Percentiles rank a stretch among this genome's conserved stretches.
Evolutionary conservation across 2,888 invertebrate species (phyloP).

Genomic region (Drosophila antonietae): DNA sequence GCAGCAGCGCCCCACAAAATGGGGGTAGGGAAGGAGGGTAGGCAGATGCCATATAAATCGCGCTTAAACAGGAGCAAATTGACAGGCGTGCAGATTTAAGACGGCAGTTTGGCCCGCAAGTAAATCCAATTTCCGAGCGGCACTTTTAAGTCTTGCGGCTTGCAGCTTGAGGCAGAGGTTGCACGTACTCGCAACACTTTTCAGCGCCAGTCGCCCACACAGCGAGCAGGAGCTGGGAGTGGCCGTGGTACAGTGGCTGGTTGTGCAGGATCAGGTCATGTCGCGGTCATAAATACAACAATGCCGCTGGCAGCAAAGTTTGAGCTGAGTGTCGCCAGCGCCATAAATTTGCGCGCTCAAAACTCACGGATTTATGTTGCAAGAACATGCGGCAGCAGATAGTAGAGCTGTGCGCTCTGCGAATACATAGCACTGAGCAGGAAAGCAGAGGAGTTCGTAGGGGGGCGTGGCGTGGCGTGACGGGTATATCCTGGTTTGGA

Average conservation of each 20-base stretch:
- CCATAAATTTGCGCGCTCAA: conserved; percentile 77
- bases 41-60: conserved; percentile 59
- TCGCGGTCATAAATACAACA: conserved; percentile 82
- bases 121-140: conserved; percentile 76
- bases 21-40: background rate
- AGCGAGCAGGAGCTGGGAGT: background rate
- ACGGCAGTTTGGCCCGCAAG: conserved; percentile 51
- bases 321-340: conserved; percentile 75
- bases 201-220: conserved; percentile 37
- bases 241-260: conserved; percentile 14
- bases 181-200: conserved; percentile 79
- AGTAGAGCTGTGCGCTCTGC: conserved; percentile 29
- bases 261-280: conserved; percentile 79
- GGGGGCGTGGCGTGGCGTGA: background rate
- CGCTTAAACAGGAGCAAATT: conserved; percentile 67
- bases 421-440: conserved; percentile 20
- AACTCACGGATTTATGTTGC: conserved; percentile 82
- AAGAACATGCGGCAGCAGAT: conserved; percentile 66
- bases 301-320: conserved; percentile 69
- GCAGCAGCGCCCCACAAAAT: conserved; percentile 1
- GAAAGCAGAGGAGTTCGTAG: background rate
- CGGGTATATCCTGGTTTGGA: conserved; percentile 17
- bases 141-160: conserved; percentile 63
- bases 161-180: conserved; percentile 51
- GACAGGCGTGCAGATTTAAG: conserved; percentile 71